These are phyloP conservation scores for Euphydryas editha DNA, from an alignment of 2,888 invertebrate species.

Conservation along the genomic window DNA sequence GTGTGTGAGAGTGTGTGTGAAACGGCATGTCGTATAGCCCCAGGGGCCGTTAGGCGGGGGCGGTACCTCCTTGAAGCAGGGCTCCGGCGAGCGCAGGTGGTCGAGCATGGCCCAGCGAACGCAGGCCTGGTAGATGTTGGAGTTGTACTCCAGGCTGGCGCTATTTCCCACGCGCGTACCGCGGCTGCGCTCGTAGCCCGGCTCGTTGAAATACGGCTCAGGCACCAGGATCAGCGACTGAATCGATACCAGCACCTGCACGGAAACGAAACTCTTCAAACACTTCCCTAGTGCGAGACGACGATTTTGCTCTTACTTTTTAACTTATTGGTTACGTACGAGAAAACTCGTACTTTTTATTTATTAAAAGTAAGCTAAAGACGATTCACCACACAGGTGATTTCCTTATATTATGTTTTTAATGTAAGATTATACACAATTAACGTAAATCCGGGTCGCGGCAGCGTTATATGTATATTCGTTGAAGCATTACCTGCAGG, in stretches of 20 bases:
- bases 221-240: slow-evolving; percentile 96
- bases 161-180: slow-evolving; percentile 94
- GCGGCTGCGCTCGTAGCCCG: slow-evolving; percentile 95
- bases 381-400: no score
- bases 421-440: no score
- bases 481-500: slow-evolving; percentile 83
- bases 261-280: background rate
- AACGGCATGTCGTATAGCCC: no score
- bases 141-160: slow-evolving; percentile 96
- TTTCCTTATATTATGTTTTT: no score
- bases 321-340: no score
- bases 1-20: no score
- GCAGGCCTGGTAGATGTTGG: slow-evolving; percentile 97
- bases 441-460: no score
- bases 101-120: slow-evolving; percentile 98
- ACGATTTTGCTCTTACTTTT: no score
- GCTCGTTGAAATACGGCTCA: slow-evolving; percentile 97
- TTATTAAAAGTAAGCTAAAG: no score
- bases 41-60: no score
- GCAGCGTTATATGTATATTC: no score
- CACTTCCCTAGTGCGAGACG: background rate
- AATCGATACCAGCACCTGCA: slow-evolving; percentile 94
- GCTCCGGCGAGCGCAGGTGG: slow-evolving; percentile 94
- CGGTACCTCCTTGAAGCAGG: slow-evolving; percentile 93
- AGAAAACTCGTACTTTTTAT: no score